phyloP scores from a whole-genome alignment of 2,113 vertebrate species.

The Brevimyrus niger region DNA sequence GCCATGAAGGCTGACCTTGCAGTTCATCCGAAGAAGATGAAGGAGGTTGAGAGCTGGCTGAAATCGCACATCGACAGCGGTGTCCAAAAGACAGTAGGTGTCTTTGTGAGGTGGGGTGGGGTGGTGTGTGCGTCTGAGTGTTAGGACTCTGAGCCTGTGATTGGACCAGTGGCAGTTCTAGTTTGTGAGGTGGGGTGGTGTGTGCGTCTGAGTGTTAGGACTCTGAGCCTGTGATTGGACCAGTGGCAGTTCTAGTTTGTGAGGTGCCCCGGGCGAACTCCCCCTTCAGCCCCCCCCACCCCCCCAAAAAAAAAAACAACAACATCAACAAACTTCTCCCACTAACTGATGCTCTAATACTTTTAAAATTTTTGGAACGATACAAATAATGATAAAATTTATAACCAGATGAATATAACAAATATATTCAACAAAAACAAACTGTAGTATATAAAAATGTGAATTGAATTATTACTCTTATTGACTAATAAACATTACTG shows the following conservation, averaged over 20 bases:
- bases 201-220: not conserved
- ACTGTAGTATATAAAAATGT: not conserved
- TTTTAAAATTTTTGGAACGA: not conserved
- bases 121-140: not conserved
- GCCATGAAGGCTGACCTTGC: conserved; percentile 70
- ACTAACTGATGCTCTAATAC: not conserved
- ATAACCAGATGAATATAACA: not conserved
- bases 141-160: not conserved
- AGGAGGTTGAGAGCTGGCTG: conserved; percentile 89
- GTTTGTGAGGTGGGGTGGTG: not conserved
- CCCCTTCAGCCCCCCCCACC: not conserved
- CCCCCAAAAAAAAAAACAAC: not conserved
- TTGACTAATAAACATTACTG: not conserved
- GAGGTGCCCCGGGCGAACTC: too few species aligned
- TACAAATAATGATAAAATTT: not conserved
- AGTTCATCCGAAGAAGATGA: conserved; percentile 92
- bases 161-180: not conserved
- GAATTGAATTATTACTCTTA: not conserved
- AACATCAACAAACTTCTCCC: not conserved
- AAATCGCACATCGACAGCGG: conserved; percentile 54
- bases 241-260: not conserved
- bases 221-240: not conserved
- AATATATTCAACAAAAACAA: not conserved
- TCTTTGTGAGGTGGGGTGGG: not conserved
- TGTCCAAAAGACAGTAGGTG: conserved; percentile 61